These are phyloP conservation scores for Orius laevigatus DNA, from an alignment of 1,140 invertebrate genomes.

Conservation along the genomic window DNA sequence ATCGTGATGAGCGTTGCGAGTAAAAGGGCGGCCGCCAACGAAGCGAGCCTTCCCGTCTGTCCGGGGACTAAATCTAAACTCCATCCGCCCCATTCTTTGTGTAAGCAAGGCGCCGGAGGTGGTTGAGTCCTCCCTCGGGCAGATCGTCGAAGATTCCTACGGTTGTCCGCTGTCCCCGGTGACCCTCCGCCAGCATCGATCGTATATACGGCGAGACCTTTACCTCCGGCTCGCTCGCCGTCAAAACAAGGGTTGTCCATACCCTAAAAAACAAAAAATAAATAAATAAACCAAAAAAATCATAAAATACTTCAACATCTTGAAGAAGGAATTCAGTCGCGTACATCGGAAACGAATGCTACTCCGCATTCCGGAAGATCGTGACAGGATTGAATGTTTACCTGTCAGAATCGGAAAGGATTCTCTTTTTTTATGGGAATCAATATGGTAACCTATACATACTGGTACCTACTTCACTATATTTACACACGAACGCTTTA, in stretches of 20 bases:
- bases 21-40: conserved; percentile 2
- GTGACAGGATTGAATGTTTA: too few species aligned
- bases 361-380: too few species aligned
- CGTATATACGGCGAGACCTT: conserved; percentile 1
- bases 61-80: background rate
- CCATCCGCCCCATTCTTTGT: background rate
- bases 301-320: too few species aligned
- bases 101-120: background rate
- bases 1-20: conserved; percentile 3
- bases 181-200: background rate
- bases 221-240: background rate
- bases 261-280: background rate
- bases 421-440: too few species aligned
- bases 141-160: background rate
- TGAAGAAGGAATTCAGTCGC: too few species aligned
- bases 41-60: background rate
- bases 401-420: too few species aligned
- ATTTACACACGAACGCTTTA: too few species aligned
- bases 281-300: conserved; percentile 1
- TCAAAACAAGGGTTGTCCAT: conserved; percentile 11
- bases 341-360: too few species aligned
- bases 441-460: too few species aligned
- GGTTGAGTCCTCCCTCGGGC: background rate
- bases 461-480: too few species aligned
- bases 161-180: background rate